Evolutionary conservation across 2,888 invertebrate genomes (phyloP).

Genomic region (Clivina fossor): DNA sequence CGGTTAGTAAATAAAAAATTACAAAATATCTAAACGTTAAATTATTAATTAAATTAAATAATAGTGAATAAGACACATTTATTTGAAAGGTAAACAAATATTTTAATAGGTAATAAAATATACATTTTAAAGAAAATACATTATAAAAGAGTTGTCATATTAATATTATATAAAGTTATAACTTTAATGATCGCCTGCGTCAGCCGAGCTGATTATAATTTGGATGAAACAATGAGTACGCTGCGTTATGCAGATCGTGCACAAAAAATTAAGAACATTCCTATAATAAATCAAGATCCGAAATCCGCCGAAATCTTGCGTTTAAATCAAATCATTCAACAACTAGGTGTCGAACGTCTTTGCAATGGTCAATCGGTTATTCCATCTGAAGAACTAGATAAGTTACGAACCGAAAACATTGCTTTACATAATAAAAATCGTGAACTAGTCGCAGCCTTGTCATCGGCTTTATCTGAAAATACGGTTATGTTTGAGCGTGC

Average conservation of each 20-base stretch:
- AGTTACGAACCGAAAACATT: constrained; percentile 59
- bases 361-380: constrained; percentile 51
- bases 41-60: no score
- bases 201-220: constrained; percentile 85
- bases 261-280: constrained; percentile 84
- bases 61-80: no score
- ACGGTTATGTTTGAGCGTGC: constrained; percentile 71
- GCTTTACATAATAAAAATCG: constrained; percentile 63
- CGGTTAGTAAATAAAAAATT: no score
- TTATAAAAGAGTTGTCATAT: no score
- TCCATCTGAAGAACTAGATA: constrained; percentile 49
- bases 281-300: constrained; percentile 82
- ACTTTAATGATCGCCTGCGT: constrained; percentile 96
- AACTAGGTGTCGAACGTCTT: constrained; percentile 66
- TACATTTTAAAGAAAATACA: no score
- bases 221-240: constrained; percentile 88
- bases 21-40: no score
- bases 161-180: no score
- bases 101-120: no score
- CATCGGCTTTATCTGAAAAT: constrained; percentile 66
- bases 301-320: constrained; percentile 75
- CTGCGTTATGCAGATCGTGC: constrained; percentile 87
- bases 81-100: no score
- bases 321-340: constrained; percentile 73
- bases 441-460: constrained; percentile 67